phyloP scores from a whole-genome alignment of 2,113 vertebrate species.

The Gnathonemus echidnorhynchus region DNA sequence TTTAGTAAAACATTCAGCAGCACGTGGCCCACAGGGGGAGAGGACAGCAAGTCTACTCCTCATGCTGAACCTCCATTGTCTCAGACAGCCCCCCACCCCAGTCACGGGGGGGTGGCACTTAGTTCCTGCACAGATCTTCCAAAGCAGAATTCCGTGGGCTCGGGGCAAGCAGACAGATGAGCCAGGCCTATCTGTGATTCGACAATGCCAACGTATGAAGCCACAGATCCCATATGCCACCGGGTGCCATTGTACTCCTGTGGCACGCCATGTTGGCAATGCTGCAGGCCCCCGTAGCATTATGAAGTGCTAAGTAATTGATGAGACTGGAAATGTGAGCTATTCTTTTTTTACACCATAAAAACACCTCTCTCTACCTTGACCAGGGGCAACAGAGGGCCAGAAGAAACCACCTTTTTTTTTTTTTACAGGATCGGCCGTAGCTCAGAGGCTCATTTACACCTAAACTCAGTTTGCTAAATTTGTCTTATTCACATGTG shows the following conservation, averaged over 20 bases:
- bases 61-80: background rate
- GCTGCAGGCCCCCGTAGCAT: background rate
- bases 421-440: background rate
- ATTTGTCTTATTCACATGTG: slow-evolving; percentile 18
- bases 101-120: background rate
- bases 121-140: background rate
- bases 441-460: slow-evolving; percentile 5
- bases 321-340: background rate
- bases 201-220: background rate
- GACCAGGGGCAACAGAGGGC: background rate
- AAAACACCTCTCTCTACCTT: background rate
- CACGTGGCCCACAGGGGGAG: background rate
- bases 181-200: background rate
- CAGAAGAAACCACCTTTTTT: background rate
- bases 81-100: background rate
- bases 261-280: background rate
- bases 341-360: background rate
- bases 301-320: background rate
- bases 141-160: background rate
- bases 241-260: background rate
- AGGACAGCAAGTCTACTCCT: background rate
- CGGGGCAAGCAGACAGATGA: background rate
- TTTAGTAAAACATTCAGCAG: slow-evolving; percentile 24
- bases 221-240: background rate
- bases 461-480: slow-evolving; percentile 5